Base-by-base conservation (phyloP, 2,113 vertebrate species). In the Glareola pratincola region DNA sequence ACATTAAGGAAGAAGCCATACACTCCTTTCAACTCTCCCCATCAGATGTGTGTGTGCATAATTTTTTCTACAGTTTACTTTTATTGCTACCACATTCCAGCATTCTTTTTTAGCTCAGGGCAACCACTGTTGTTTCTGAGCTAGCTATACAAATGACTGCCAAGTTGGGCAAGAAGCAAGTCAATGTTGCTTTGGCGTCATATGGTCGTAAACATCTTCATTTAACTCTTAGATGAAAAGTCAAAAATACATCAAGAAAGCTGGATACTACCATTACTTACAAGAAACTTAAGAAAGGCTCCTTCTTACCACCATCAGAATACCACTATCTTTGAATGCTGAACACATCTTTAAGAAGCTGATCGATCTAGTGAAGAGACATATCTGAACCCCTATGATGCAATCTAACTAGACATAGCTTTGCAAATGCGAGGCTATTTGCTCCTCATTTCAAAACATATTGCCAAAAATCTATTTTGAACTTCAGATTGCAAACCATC, bases 41-140 rank as follows among this genome's bases (percentile, higher is more conserved):
- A 78, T 96, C 56, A 86, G 80, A 94, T 91, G 87, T 79, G 69
- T 89, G 91, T 88, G 77, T 92, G 85, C 59, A 64, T 73, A 87
- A 91, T 94, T 96, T 92, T 92, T 92, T 94, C 95, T 92, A 84
- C 93, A 94, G 86, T 96, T 96, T 96, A 94, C 94, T 96, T 96
- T 91, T 95, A 96, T 88, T 96, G 91, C 93, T 91, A 91, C 81
- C 87, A 95, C 95, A 90, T 90, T 92, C 81, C 93, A 95, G 71
- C 66, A 91, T 59, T 94, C 86, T 74, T 68, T 91, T 96, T 90
- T 94, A 96, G 93, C 96, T 97, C 92, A 95, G 84, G 92, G 94
- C 96, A 97, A 94, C 87, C 92, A 82, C 77, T 82, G 96, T 92
- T 92, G 77, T 94, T 95, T 96, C 74, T 90, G 66, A 96, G 57